phyloP scores from a whole-genome alignment of 2,888 invertebrate genomes.

The Aplocera efformata region DNA sequence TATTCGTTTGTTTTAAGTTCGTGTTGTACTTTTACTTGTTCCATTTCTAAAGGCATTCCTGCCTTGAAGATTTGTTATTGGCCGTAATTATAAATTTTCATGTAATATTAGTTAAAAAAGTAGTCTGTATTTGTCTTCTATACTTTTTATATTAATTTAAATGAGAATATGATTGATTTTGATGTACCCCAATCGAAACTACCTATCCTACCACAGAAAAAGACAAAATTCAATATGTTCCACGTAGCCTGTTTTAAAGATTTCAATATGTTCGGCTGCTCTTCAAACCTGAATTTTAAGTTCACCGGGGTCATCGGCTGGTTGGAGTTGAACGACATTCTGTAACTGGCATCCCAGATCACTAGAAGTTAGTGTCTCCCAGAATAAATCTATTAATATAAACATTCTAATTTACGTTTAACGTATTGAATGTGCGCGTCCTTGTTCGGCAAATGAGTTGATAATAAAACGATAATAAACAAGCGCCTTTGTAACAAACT shows the following conservation, averaged over 20 bases:
- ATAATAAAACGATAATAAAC: slow-evolving; percentile 80
- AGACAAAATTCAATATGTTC: too few species aligned
- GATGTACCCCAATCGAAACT: too few species aligned
- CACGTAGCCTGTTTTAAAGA: neutral
- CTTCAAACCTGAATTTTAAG: neutral
- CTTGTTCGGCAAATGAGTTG: slow-evolving; percentile 76
- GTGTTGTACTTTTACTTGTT: too few species aligned
- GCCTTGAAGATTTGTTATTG: too few species aligned
- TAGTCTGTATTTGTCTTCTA: too few species aligned
- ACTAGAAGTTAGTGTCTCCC: slow-evolving; percentile 10
- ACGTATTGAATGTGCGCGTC: slow-evolving; percentile 70
- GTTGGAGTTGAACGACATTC: slow-evolving; percentile 11
- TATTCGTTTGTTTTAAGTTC: too few species aligned
- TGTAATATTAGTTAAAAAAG: too few species aligned
- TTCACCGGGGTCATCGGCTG: slow-evolving; percentile 10
- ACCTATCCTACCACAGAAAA: too few species aligned
- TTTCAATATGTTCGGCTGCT: neutral
- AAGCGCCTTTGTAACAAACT: slow-evolving; percentile 80
- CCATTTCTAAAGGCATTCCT: too few species aligned
- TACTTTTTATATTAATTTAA: too few species aligned
- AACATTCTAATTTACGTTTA: slow-evolving; percentile 31
- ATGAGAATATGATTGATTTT: too few species aligned
- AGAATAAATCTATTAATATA: slow-evolving; percentile 26
- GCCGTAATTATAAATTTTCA: too few species aligned
- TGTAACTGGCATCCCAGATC: slow-evolving; percentile 10